A percentile compares a stretch with the other conserved stretches of the same genome.
These are phyloP conservation scores for Copsychus sechellarum DNA, from an alignment of 2,113 vertebrate species.

Conservation along the genomic window DNA sequence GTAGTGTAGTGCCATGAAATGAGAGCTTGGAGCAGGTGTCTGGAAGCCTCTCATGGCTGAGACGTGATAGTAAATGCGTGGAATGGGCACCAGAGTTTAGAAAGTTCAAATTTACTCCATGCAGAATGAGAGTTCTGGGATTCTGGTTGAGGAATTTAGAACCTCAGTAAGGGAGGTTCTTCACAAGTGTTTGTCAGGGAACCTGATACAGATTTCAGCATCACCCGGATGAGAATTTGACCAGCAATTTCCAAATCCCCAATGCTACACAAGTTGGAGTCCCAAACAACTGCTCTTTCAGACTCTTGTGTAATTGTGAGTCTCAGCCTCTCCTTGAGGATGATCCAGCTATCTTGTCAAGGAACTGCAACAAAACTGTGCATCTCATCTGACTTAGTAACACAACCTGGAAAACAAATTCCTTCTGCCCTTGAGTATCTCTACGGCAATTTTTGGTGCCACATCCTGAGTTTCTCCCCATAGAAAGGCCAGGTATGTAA, in stretches of 20 bases:
- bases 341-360: neutral
- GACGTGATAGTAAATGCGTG: accelerated
- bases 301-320: neutral
- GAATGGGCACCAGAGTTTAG: neutral
- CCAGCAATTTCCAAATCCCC: neutral
- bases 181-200: neutral
- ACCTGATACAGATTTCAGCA: neutral
- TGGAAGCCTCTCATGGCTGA: neutral
- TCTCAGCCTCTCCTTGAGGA: neutral
- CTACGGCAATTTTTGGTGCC: neutral
- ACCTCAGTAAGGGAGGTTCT: neutral
- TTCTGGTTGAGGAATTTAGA: neutral
- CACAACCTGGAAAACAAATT: neutral
- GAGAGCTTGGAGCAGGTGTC: neutral
- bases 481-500: neutral
- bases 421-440: neutral
- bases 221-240: neutral
- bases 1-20: neutral
- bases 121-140: neutral
- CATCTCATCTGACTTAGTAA: neutral
- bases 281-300: neutral
- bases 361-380: neutral
- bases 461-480: neutral
- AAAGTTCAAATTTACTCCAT: neutral
- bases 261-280: neutral